Evolutionary conservation across 2,797 vertebrate genomes (phyloP).

Genomic region (Pangasius sanitwongsei): DNA sequence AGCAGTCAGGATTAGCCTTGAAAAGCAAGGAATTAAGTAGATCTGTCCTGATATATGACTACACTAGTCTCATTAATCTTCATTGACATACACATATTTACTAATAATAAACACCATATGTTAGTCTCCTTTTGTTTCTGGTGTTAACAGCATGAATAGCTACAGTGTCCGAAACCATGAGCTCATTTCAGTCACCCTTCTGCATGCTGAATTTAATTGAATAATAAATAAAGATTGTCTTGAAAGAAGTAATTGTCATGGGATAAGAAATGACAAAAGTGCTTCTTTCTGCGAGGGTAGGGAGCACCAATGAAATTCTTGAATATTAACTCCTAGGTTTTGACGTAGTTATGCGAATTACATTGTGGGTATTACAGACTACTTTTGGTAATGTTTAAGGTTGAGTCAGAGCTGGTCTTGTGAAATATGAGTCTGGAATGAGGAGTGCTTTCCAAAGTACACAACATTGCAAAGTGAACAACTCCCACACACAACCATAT

Average conservation of each 20-base stretch:
- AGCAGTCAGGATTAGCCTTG: neutral
- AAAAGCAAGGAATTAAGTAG: conserved; percentile 11
- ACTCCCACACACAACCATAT: neutral
- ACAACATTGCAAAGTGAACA: neutral
- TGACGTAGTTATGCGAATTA: conserved; percentile 15
- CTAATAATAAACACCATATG: conserved; percentile 21
- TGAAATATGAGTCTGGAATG: conserved; percentile 38
- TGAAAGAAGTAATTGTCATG: conserved; percentile 33
- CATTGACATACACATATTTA: conserved; percentile 31
- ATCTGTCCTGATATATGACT: conserved; percentile 3
- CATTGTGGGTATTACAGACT: conserved; percentile 10
- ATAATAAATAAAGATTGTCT: conserved; percentile 3
- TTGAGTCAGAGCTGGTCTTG: conserved; percentile 5
- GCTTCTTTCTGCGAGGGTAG: neutral
- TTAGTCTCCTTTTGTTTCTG: neutral
- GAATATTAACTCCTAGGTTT: neutral
- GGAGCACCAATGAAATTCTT: neutral
- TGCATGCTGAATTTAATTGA: conserved; percentile 27
- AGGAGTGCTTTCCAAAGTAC: neutral
- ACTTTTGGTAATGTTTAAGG: conserved; percentile 34
- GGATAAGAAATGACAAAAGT: conserved; percentile 13
- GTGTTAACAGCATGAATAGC: conserved; percentile 38
- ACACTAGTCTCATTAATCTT: neutral
- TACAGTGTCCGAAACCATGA: conserved; percentile 38
- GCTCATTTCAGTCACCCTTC: neutral